A percentile compares a stretch with the other conserved stretches of the same genome.
Conservation (phyloP, 92 coral and sea anemone species). For the Ricordea florida region DNA sequence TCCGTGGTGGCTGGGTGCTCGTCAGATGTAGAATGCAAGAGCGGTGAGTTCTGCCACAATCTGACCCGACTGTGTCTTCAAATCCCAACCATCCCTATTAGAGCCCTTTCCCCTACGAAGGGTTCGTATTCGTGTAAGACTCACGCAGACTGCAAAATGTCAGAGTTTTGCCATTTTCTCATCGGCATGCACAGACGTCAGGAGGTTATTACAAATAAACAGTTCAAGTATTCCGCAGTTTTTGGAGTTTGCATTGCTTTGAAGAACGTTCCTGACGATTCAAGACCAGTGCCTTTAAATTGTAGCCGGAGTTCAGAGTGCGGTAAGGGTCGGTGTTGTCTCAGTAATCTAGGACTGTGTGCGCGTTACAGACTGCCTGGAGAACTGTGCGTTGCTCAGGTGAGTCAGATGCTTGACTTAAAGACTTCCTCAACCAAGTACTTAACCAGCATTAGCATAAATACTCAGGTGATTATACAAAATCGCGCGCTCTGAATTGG, state of each 20-base stretch:
- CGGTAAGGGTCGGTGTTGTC: conserved; percentile 68
- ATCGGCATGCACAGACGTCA: conserved; percentile 26
- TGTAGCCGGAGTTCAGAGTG: conserved; percentile 69
- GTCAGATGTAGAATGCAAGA: conserved; percentile 8
- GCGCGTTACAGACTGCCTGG: conserved; percentile 53
- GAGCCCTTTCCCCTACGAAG: not conserved
- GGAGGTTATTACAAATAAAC: not conserved
- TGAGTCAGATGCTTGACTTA: not conserved
- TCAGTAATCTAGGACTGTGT: conserved; percentile 69
- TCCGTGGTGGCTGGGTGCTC: conserved; percentile 9
- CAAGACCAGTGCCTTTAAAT: conserved; percentile 2
- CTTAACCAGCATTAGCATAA: no score
- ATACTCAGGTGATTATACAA: no score
- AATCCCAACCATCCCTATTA: conserved; percentile 1
- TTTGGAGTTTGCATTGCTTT: conserved; percentile 25
- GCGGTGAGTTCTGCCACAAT: conserved; percentile 62
- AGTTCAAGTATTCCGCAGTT: not conserved
- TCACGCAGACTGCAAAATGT: conserved; percentile 57
- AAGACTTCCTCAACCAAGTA: no score
- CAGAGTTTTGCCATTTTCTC: conserved; percentile 60
- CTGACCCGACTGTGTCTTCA: conserved; percentile 39
- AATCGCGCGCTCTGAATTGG: no score
- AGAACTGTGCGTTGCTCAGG: conserved; percentile 71
- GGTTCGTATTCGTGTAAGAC: conserved; percentile 35
- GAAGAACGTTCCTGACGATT: conserved; percentile 30